These are phyloP conservation scores for Gymnorhina tibicen DNA, from an alignment of 2,113 vertebrate genomes.

Conservation along the genomic window DNA sequence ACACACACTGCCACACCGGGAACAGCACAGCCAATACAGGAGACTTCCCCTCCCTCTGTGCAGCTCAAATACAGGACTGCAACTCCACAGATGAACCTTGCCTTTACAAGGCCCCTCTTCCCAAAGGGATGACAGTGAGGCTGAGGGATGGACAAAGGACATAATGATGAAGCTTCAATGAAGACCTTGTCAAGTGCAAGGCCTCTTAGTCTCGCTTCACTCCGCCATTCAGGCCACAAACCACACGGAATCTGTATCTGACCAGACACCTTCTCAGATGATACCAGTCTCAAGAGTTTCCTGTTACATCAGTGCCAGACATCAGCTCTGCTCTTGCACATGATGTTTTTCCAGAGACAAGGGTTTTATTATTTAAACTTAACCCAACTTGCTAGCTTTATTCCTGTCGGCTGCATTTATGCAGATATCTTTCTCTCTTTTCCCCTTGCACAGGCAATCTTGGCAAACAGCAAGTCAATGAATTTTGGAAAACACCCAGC, in stretches of 20 bases:
- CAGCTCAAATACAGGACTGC: background rate
- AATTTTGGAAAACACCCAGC: background rate
- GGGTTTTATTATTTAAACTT: background rate
- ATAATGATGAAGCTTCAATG: background rate
- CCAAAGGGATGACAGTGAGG: background rate
- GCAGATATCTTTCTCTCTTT: background rate
- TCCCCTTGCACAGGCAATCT: background rate
- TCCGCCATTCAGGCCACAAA: background rate
- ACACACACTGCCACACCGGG: rapidly evolving
- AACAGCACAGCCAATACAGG: background rate
- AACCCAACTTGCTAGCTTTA: background rate
- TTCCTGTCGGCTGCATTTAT: background rate
- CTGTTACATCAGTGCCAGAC: background rate
- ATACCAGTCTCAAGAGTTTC: background rate
- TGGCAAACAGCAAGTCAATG: background rate
- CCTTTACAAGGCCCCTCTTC: background rate
- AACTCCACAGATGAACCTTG: background rate
- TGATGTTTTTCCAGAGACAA: background rate
- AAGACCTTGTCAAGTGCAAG: background rate
- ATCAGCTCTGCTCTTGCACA: background rate
- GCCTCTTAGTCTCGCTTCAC: background rate
- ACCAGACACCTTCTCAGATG: background rate
- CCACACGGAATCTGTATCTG: background rate
- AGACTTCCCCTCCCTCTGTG: background rate
- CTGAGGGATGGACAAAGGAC: background rate